Evolutionary conservation across 2,888 invertebrate species (phyloP), one percentile per base, ranked within the genome.

Genomic region (Dioctria rufipes): DNA sequence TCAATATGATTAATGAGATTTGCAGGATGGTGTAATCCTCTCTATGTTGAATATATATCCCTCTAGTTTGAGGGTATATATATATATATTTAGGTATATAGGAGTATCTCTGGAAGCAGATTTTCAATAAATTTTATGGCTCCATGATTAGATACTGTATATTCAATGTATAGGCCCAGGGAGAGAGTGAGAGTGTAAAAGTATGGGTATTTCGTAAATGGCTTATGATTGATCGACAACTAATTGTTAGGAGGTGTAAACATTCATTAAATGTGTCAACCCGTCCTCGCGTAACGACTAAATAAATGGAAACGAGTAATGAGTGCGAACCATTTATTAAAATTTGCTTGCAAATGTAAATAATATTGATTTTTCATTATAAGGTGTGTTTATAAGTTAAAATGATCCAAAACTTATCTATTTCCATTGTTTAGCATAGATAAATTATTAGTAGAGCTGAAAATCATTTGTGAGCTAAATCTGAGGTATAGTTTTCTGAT

Each of bases 1-100:
- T 77, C 77, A 63, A 49, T 77, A 63, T 77, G 77, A 77, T 77
- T 63, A 77, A 77, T 77, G 77, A 49, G 46, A 77, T 63, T 58
- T 13, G 42, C 58, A 73, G 54, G 42, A 73, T 58, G 58, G 9
- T 37, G 42, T 51, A 54, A 37, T 54, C n/a, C 73, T 8, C n/a
- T 49, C 49, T 46, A 65, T 40, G 40, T 25, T 49, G 51, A 39
- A 51, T 69, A 39, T 51, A 51, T 25, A 25, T 25, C 25, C 25
- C 25, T 25, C 25, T 25, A 25, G 25, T 25, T 25, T 2, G 25
- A 25, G 25, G 25, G 25, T 25, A 25, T 25, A 25, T 25, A 25
- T 25, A 25, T 25, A 2, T 25, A 25, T 25, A 25, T 25, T 25
- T 25, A 25, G 25, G 25, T 0, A 25, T 25, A 25, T 25, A 25